Conservation (phyloP, 2,113 vertebrate genomes). For the Monarcha castaneiventris region DNA sequence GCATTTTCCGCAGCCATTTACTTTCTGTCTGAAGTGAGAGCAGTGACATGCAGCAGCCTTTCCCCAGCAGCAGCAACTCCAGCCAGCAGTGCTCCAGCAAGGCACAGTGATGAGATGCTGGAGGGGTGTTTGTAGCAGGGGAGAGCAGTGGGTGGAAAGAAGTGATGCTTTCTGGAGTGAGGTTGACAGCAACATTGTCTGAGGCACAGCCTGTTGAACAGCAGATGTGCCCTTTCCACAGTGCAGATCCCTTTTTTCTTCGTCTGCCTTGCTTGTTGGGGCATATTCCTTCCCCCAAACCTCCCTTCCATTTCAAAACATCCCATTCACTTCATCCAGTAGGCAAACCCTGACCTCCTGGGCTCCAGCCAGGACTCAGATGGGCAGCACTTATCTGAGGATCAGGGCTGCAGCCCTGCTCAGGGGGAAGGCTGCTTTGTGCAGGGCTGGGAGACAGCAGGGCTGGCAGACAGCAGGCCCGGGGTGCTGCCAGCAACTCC, state of each 20-base stretch:
- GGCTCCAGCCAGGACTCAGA: neutral
- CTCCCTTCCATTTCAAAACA: neutral
- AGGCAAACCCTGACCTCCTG: neutral
- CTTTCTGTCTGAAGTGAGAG: neutral
- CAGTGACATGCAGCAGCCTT: neutral
- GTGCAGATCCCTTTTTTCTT: neutral
- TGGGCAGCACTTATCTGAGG: neutral
- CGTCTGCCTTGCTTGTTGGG: neutral
- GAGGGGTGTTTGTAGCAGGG: neutral
- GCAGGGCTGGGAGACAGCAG: neutral
- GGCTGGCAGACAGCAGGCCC: neutral
- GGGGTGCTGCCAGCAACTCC: neutral
- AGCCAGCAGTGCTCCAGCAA: neutral
- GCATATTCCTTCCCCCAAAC: neutral
- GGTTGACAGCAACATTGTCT: neutral
- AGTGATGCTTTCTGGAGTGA: slow-evolving; percentile 20
- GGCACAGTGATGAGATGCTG: neutral
- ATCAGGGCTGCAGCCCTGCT: neutral
- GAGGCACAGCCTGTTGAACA: neutral
- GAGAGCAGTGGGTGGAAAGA: neutral
- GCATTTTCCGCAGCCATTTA: neutral
- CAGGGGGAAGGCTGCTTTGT: neutral
- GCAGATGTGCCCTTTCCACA: neutral
- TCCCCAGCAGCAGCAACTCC: neutral
- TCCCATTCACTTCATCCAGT: neutral